Evolutionary conservation across 2,888 invertebrate genomes (phyloP).

Genomic region (Villa cingulata): DNA sequence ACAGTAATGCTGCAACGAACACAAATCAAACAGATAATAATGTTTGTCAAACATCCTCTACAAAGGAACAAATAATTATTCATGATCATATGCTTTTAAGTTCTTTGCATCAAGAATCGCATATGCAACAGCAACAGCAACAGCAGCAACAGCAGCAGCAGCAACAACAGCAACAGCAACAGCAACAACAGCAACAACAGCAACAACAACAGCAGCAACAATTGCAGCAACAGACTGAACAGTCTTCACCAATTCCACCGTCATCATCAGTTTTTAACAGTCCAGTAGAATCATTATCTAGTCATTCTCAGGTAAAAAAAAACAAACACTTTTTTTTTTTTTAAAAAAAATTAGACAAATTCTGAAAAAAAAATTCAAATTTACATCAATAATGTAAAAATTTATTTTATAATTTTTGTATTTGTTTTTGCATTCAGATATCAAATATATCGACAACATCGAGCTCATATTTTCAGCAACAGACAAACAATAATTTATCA

Average conservation of each 20-base stretch:
- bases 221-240: slow-evolving; percentile 11
- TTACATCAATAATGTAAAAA: too few species aligned
- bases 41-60: background rate
- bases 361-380: too few species aligned
- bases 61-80: slow-evolving; percentile 29
- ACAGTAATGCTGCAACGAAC: slow-evolving; percentile 19
- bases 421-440: slow-evolving; percentile 9
- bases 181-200: slow-evolving; percentile 7
- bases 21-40: slow-evolving; percentile 19
- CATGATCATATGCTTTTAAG: slow-evolving; percentile 34
- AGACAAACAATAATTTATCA: slow-evolving; percentile 15
- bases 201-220: slow-evolving; percentile 10
- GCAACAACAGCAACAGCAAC: too few species aligned
- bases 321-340: background rate
- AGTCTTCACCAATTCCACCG: slow-evolving; percentile 12
- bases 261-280: slow-evolving; percentile 5
- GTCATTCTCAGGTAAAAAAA: slow-evolving; percentile 11
- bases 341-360: too few species aligned
- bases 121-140: slow-evolving; percentile 10
- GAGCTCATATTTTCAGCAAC: slow-evolving; percentile 14
- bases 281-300: slow-evolving; percentile 13
- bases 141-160: slow-evolving; percentile 9
- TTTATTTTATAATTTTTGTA: background rate
- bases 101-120: slow-evolving; percentile 21
- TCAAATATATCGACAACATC: slow-evolving; percentile 22